Evolutionary conservation across 2,113 vertebrate species (phyloP).

Genomic region (Corydoras sp.): DNA sequence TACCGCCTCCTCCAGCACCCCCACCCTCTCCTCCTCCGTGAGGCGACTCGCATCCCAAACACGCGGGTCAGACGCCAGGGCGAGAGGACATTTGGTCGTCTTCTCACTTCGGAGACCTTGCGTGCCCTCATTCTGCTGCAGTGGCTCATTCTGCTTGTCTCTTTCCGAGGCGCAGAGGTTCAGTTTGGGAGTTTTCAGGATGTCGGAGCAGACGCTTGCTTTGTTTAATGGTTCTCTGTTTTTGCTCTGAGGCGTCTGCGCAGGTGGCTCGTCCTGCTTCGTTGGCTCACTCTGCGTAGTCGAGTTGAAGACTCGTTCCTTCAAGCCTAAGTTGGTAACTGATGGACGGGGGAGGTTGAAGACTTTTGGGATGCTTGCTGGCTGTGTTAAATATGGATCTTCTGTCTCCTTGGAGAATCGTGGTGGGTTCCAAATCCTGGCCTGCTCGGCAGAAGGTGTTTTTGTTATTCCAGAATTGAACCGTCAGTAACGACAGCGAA

Average conservation of each 20-base stretch:
- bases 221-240: not conserved
- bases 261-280: not conserved
- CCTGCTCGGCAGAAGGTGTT: not conserved
- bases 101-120: not conserved
- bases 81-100: conserved; percentile 20
- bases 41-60: conserved; percentile 65
- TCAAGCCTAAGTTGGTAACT: not conserved
- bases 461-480: not conserved
- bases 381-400: not conserved
- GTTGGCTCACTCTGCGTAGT: not conserved
- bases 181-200: not conserved
- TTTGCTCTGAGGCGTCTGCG: not conserved
- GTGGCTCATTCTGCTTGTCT: not conserved
- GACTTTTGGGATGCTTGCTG: not conserved
- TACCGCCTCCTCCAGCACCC: conserved; percentile 55
- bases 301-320: conserved; percentile 1
- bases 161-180: not conserved
- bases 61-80: conserved; percentile 54
- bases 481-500: no score
- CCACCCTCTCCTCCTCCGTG: conserved; percentile 56
- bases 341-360: not conserved
- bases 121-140: conserved; percentile 6
- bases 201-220: not conserved
- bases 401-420: conserved; percentile 17
- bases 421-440: conserved; percentile 46